phyloP scores from a whole-genome alignment of 2,888 invertebrate genomes.

The Diaperis boleti region DNA sequence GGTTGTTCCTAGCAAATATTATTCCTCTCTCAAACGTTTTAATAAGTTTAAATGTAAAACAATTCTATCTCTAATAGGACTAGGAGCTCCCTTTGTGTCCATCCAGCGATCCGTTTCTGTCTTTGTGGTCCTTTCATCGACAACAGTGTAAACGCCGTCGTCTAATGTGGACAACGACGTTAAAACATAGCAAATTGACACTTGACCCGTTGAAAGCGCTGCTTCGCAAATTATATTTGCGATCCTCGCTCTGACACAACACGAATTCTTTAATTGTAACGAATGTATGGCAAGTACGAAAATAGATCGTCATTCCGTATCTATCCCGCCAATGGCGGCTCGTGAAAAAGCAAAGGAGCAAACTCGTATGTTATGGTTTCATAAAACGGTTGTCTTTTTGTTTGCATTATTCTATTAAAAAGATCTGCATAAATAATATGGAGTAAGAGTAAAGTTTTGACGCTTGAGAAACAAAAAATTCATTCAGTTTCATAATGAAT shows the following conservation, averaged over 20 bases:
- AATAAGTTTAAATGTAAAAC: not conserved
- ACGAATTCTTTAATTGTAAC: constrained; percentile 59
- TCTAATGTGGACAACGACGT: constrained; percentile 57
- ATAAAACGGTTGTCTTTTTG: too few species aligned
- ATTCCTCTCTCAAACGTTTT: too few species aligned
- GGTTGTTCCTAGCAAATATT: too few species aligned
- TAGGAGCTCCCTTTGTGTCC: constrained; percentile 2
- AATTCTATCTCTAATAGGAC: too few species aligned
- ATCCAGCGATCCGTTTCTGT: constrained; percentile 11
- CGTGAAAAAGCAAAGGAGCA: too few species aligned
- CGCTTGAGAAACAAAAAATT: too few species aligned
- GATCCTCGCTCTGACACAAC: constrained; percentile 51
- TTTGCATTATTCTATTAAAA: too few species aligned
- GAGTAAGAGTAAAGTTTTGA: too few species aligned
- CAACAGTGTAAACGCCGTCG: constrained; percentile 36
- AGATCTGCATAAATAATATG: too few species aligned
- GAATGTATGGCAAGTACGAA: constrained; percentile 53
- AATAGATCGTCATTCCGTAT: constrained; percentile 47
- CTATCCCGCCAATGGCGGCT: constrained; percentile 1
- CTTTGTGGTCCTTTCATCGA: constrained; percentile 19
- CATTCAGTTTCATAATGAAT: too few species aligned
- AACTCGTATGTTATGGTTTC: too few species aligned
- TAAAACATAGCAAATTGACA: constrained; percentile 63
- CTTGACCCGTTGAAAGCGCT: constrained; percentile 61
- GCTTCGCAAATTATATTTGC: constrained; percentile 61